These are phyloP conservation scores for Steromphala cineraria DNA, from an alignment of 2,888 invertebrate species.

Conservation along the genomic window DNA sequence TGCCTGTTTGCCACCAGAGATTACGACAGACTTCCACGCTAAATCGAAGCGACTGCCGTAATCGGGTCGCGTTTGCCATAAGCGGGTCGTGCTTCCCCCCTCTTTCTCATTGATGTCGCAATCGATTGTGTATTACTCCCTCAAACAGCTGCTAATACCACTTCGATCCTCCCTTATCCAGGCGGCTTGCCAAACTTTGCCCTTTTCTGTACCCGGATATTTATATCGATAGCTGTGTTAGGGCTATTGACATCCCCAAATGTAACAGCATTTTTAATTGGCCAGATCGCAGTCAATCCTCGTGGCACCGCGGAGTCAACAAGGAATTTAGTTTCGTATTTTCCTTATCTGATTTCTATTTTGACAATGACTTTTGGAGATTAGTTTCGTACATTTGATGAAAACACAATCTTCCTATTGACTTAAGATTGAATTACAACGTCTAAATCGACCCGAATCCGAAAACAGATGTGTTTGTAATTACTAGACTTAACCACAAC, in stretches of 20 bases:
- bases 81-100: constrained; percentile 16
- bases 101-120: constrained; percentile 7
- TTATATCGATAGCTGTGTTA: constrained; percentile 8
- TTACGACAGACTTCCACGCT: not conserved
- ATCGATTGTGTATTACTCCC: constrained; percentile 17
- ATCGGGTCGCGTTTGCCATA: constrained; percentile 11
- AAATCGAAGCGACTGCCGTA: constrained; percentile 14
- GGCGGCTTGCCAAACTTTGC: constrained; percentile 9
- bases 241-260: not conserved
- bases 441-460: too few relatives aligned
- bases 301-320: not conserved
- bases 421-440: too few relatives aligned
- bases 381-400: not conserved
- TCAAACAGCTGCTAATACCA: constrained; percentile 16
- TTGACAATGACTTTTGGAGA: not conserved
- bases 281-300: not conserved
- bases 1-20: constrained; percentile 4
- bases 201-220: not conserved
- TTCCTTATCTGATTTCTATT: not conserved
- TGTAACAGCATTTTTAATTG: constrained; percentile 5
- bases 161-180: not conserved
- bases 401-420: too few relatives aligned
- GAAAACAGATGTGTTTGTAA: too few relatives aligned
- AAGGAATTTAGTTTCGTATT: constrained; percentile 8
- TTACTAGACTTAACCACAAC: too few relatives aligned